Evolutionary conservation across 1,140 invertebrate genomes (phyloP), one percentile per base, ranked within the genome.

Genomic region (Drosophila kurseongensis): DNA sequence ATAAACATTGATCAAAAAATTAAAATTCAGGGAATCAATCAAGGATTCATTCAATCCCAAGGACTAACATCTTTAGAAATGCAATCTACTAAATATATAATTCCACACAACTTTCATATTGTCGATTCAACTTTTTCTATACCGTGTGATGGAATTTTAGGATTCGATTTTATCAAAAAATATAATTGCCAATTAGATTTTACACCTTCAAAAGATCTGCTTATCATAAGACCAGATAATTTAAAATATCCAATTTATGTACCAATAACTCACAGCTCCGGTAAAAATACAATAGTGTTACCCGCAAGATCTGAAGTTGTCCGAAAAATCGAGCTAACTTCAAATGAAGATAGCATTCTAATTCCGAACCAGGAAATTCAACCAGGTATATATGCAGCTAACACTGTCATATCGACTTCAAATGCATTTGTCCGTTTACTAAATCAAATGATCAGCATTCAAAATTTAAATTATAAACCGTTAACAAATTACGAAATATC

Each of bases 301-400:
- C 55, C 35, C 1, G 35, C 35, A n/a, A n/a, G n/a, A n/a, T n/a
- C n/a, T n/a, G n/a, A 35, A 35, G 35, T 35, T 38, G 51, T 54
- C 51, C 51, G 35, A 23, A 54, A 54, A 54, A 35, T 18, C 16
- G 14, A 54, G 14, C 12, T 60, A 29, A 35, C 35, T 35, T 35
- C 9, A 51, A 40, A 14, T 13, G 47, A 60, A 50, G 57, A 60
- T 12, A 51, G 47, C n/a, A n/a, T 61, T 23, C 10, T 51, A 35
- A 50, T 60, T 32, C 57, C 57, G 10, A 51, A 61, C 27, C 48
- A 61, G 27, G 48, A 61, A 61, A 35, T 36, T 52, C 38, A 51
- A 51, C n/a, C 36, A 16, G 59, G 59, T 44, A 51, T 61, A 42
- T 61, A 18, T 18, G 18, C 18, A 18, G 18, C 18, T 18, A 18